A percentile compares a stretch with the other conserved stretches of the same genome.
Conservation (phyloP, 2,113 vertebrate genomes). For the Pteropus alecto region DNA sequence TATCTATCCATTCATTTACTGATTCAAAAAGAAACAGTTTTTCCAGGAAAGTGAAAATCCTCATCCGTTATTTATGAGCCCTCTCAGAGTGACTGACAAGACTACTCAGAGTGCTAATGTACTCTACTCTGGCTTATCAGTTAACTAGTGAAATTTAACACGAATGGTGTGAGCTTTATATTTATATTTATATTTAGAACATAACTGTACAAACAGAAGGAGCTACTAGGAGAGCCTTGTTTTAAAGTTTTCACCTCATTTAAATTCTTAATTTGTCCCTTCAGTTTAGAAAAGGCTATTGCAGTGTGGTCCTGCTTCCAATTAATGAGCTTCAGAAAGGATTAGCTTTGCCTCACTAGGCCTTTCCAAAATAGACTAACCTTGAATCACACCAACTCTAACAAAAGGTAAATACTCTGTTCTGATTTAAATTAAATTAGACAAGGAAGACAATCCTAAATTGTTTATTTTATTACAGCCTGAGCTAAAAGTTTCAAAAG, state of each 20-base stretch:
- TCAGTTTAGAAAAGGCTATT: conserved; percentile 64
- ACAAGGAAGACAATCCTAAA: conserved; percentile 50
- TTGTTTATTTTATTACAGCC: conserved; percentile 64
- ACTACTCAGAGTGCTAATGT: conserved; percentile 69
- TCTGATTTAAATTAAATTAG: conserved; percentile 70
- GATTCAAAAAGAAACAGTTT: conserved; percentile 53
- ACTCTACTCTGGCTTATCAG: conserved; percentile 78
- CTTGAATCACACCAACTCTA: conserved; percentile 47
- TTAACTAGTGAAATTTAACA: conserved; percentile 79
- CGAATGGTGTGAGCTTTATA: conserved; percentile 77
- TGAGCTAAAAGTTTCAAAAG: conserved; percentile 5
- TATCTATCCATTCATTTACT: background rate
- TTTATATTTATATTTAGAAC: conserved; percentile 55
- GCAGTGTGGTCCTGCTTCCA: conserved; percentile 77
- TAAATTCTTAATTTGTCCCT: conserved; percentile 80
- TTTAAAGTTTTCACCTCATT: conserved; percentile 76
- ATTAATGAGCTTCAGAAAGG: conserved; percentile 79
- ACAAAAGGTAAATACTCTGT: conserved; percentile 70
- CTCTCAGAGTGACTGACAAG: conserved; percentile 76
- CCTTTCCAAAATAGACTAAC: conserved; percentile 62
- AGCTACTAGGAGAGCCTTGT: conserved; percentile 60
- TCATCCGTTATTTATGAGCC: conserved; percentile 54
- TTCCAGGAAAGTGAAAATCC: background rate
- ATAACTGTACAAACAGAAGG: conserved; percentile 80
- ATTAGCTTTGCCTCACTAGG: conserved; percentile 59